phyloP scores from a whole-genome alignment of 2,113 vertebrate species.

The Sigmodon hispidus region DNA sequence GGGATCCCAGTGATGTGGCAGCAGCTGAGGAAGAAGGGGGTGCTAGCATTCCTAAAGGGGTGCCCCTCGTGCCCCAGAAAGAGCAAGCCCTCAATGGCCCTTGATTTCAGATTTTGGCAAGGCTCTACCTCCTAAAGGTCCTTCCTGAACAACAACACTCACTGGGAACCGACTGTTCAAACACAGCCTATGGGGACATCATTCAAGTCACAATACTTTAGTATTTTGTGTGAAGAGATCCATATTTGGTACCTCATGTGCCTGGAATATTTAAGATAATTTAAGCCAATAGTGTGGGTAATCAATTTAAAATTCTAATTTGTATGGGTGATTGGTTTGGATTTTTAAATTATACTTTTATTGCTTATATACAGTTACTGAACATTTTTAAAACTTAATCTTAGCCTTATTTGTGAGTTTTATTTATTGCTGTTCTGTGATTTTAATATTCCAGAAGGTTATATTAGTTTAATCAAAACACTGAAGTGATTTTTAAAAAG shows the following conservation, averaged over 20 bases:
- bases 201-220: not conserved
- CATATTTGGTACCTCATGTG: not conserved
- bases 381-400: not conserved
- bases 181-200: not conserved
- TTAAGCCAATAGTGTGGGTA: slow-evolving; percentile 31
- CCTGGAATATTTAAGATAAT: not conserved
- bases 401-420: slow-evolving; percentile 10
- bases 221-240: not conserved
- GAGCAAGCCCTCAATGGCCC: not conserved
- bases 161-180: not conserved
- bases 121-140: not conserved
- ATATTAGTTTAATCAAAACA: slow-evolving; percentile 13
- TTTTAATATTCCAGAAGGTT: not conserved
- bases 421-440: not conserved
- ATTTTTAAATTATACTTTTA: slow-evolving; percentile 22
- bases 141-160: not conserved
- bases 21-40: not conserved
- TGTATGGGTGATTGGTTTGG: slow-evolving; percentile 37
- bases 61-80: not conserved
- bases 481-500: not conserved
- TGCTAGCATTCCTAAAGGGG: not conserved
- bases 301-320: not conserved
- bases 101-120: not conserved
- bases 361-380: not conserved
- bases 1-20: not conserved